These are phyloP conservation scores for Castor canadensis DNA, from an alignment of 2,113 vertebrate species.

Conservation along the genomic window DNA sequence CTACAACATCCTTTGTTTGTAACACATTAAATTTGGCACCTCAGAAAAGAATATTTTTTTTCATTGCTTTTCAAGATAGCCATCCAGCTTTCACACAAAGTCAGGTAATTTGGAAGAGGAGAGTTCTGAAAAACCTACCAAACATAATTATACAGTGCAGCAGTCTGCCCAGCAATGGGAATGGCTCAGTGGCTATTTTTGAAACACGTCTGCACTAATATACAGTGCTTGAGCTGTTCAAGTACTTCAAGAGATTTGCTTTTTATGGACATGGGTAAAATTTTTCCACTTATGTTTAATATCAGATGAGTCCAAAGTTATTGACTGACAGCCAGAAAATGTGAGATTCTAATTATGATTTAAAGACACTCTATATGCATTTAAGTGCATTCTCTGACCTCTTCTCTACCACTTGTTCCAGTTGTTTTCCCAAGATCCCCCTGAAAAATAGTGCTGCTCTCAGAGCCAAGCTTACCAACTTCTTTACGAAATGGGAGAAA, in stretches of 20 bases:
- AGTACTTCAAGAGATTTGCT: conserved; percentile 77
- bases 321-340: conserved; percentile 64
- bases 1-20: conserved; percentile 12
- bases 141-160: conserved; percentile 74
- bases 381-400: not conserved
- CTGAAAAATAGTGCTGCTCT: not conserved
- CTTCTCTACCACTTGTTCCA: not conserved
- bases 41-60: conserved; percentile 42
- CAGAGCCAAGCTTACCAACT: not conserved
- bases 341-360: conserved; percentile 17
- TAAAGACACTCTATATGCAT: not conserved
- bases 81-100: conserved; percentile 73
- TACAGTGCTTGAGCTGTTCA: conserved; percentile 41
- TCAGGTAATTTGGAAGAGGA: conserved; percentile 63
- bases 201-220: conserved; percentile 69
- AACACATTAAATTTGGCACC: conserved; percentile 18
- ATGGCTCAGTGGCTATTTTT: conserved; percentile 76
- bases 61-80: conserved; percentile 67
- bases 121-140: conserved; percentile 71
- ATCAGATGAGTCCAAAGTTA: conserved; percentile 73
- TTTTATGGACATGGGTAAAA: conserved; percentile 65
- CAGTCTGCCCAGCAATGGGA: conserved; percentile 54
- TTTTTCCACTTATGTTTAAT: conserved; percentile 75
- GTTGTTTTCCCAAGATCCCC: not conserved
- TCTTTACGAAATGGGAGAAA: conserved; percentile 2